phyloP scores from a whole-genome alignment of 2,113 vertebrate genomes.

The Ranitomeya imitator region DNA sequence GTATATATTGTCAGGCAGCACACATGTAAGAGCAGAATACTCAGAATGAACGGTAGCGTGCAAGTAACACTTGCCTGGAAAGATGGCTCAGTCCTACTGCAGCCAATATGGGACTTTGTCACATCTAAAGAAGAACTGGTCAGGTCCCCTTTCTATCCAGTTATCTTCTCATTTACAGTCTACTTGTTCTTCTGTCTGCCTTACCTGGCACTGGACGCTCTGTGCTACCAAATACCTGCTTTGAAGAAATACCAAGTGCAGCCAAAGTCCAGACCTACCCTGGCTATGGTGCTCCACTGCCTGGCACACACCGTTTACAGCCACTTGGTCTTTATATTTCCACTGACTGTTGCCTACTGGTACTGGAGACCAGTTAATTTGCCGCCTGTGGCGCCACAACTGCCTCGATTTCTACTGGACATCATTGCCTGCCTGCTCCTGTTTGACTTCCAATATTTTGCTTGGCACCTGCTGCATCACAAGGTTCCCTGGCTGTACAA shows the following conservation, averaged over 20 bases:
- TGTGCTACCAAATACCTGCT: slow-evolving; percentile 69
- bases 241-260: slow-evolving; percentile 85
- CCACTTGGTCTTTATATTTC: slow-evolving; percentile 82
- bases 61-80: not conserved
- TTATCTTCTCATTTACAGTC: slow-evolving; percentile 77
- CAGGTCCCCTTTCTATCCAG: slow-evolving; percentile 83
- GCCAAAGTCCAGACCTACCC: slow-evolving; percentile 69
- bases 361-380: slow-evolving; percentile 71
- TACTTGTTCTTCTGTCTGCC: slow-evolving; percentile 85
- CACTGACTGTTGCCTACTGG: slow-evolving; percentile 78
- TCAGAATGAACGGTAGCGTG: slow-evolving; percentile 1
- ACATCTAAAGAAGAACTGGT: slow-evolving; percentile 62
- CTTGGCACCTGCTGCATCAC: slow-evolving; percentile 91
- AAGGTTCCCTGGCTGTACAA: slow-evolving; percentile 89
- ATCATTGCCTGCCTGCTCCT: slow-evolving; percentile 82
- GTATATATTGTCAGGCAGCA: slow-evolving; percentile 6
- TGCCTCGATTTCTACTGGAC: slow-evolving; percentile 71
- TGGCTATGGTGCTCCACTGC: slow-evolving; percentile 75
- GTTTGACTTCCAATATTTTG: slow-evolving; percentile 89
- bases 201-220: slow-evolving; percentile 78
- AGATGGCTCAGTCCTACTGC: slow-evolving; percentile 67
- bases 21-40: not conserved
- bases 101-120: slow-evolving; percentile 78
- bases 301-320: slow-evolving; percentile 77
- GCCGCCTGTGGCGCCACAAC: slow-evolving; percentile 72